A percentile compares a stretch with the other conserved stretches of the same genome.
Conservation (phyloP, 2,797 vertebrate genomes). For the Poeciliopsis turneri region DNA sequence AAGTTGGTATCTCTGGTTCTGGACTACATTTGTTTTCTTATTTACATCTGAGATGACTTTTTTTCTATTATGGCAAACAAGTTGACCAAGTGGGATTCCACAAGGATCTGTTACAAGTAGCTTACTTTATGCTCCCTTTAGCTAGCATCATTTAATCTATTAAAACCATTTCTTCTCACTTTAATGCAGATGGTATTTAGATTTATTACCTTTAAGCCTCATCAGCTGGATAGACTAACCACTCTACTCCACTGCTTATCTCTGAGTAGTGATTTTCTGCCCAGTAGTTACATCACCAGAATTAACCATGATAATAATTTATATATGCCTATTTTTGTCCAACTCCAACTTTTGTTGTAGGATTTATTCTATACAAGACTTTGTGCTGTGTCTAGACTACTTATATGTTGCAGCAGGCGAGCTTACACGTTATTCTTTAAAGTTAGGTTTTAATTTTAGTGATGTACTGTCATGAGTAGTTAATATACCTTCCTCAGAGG, state of each 20-base stretch:
- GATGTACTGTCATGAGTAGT: background rate
- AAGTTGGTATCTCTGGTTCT: background rate
- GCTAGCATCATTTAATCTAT: background rate
- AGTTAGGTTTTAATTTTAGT: background rate
- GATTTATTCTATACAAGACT: background rate
- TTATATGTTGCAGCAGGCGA: background rate
- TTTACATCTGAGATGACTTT: background rate
- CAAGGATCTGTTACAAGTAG: background rate
- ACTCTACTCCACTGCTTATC: background rate
- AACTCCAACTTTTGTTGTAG: background rate
- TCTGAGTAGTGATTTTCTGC: background rate
- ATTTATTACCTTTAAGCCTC: background rate
- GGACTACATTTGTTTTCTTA: background rate
- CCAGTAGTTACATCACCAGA: background rate
- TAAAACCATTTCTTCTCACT: background rate
- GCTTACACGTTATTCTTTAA: background rate
- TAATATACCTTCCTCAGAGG: background rate
- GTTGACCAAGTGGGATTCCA: background rate
- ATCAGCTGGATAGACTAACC: background rate
- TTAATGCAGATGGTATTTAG: background rate
- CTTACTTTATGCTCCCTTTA: background rate
- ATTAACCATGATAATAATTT: background rate
- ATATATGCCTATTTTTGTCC: background rate
- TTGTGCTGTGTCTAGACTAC: background rate
- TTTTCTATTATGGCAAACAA: background rate